Base-by-base conservation (phyloP, 2,797 vertebrate species). In the Meriones psammophilus region DNA sequence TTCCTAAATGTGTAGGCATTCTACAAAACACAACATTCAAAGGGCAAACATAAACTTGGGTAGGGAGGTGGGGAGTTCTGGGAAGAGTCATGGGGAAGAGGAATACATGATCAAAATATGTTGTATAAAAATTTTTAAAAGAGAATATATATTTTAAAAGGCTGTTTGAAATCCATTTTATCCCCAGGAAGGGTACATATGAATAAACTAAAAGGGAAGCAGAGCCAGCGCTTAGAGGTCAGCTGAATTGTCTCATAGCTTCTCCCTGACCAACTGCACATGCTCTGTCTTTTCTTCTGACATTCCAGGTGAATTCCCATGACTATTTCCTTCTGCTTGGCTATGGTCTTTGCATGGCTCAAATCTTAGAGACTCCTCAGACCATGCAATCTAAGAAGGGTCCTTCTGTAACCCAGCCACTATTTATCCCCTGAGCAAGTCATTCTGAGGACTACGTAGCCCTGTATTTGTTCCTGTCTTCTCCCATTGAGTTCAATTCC, bases 161-260 rank as follows among this genome's bases (percentile, higher is more conserved):
- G 10, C 10, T 69, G 33, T 92, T 92, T 92, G 42, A 81, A 84
- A 88, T 84, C n/a, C 12, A 91, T 94, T 68, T 86, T 39, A 14
- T 13, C 81, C 66, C 14, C 86, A 77, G 46, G 12, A 17, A 58
- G 30, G 74, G 0, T 28, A 13, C 56, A 94, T 85, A 95, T 83
- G 79, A 94, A 74, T 84, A 94, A 87, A 92, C 36, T 60, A 85
- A 80, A 18, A 78, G 36, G 86, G 18, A 79, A 76, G 33, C 9
- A 30, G 94, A 95, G 80, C 54, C 77, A 94, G 64, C 77, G 89
- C 17, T 42, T 73, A 30, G 73, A 95, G n/a, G 60, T 91, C 58
- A 42, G 10, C 79, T 77, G n/a, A 36, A 80, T 39, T 91, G 83
- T 28, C 60, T 15, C 88, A 17, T 39, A 66, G 50, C 18, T 95